Percentiles rank a stretch among this genome's conserved stretches.
phyloP scores from a whole-genome alignment of 2,888 invertebrate genomes.

The Coenonympha arcania region DNA sequence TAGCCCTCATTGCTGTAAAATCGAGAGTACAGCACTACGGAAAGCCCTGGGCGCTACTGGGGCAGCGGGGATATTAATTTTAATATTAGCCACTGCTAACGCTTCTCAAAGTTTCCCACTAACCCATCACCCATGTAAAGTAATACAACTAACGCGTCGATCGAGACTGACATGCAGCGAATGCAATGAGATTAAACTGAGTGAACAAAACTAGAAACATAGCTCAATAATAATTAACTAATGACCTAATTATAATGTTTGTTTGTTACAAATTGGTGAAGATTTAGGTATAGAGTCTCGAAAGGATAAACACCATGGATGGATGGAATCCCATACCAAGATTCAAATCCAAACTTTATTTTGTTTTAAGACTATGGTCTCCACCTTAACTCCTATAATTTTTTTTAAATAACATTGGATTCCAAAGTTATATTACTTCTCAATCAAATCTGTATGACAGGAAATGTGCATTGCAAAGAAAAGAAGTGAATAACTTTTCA shows the following conservation, averaged over 20 bases:
- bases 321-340: no score
- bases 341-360: no score
- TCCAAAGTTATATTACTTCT: no score
- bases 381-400: no score
- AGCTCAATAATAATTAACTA: conserved; percentile 14
- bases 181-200: neutral
- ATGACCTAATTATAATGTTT: conserved; percentile 8
- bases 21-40: conserved; percentile 50
- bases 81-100: conserved; percentile 63
- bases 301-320: no score
- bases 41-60: conserved; percentile 65
- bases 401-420: no score
- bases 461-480: no score
- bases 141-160: neutral
- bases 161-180: conserved; percentile 6
- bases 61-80: conserved; percentile 67
- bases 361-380: no score
- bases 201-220: conserved; percentile 8
- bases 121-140: neutral
- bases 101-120: conserved; percentile 52
- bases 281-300: no score
- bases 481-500: no score
- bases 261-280: conserved; percentile 4
- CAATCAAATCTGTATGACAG: no score
- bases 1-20: conserved; percentile 51